phyloP scores from a whole-genome alignment of 2,113 vertebrate species.

The Percopsis transmontana region DNA sequence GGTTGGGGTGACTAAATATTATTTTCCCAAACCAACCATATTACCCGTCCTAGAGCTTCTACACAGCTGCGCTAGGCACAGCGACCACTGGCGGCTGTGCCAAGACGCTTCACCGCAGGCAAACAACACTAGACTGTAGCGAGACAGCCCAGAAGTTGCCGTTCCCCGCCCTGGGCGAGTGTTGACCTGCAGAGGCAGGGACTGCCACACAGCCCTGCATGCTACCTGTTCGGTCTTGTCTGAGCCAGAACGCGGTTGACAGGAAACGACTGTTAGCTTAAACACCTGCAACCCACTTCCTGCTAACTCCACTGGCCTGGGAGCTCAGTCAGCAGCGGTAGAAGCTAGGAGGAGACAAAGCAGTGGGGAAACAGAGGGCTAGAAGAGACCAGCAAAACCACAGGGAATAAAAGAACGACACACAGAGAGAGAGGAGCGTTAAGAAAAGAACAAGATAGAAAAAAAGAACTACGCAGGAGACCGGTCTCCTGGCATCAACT shows the following conservation, averaged over 20 bases:
- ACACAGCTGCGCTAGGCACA: too few species aligned
- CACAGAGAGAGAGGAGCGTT: neutral
- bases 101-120: too few species aligned
- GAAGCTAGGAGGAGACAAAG: neutral
- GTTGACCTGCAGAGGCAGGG: slow-evolving; percentile 22
- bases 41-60: too few species aligned
- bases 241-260: slow-evolving; percentile 35
- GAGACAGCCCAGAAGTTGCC: too few species aligned
- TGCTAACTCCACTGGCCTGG: slow-evolving; percentile 29
- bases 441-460: neutral
- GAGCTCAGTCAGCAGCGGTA: neutral
- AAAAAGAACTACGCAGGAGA: neutral
- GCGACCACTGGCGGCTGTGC: too few species aligned
- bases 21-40: too few species aligned
- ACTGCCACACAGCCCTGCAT: slow-evolving; percentile 34
- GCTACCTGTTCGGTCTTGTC: slow-evolving; percentile 63
- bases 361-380: neutral
- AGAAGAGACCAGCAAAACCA: slow-evolving; percentile 6
- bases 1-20: neutral
- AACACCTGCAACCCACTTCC: slow-evolving; percentile 48
- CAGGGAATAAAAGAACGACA: neutral
- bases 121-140: too few species aligned
- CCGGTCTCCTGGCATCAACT: neutral
- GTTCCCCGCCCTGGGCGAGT: neutral
- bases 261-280: slow-evolving; percentile 61